Conservation (phyloP, 2,113 vertebrate species). For the Saccopteryx bilineata region DNA sequence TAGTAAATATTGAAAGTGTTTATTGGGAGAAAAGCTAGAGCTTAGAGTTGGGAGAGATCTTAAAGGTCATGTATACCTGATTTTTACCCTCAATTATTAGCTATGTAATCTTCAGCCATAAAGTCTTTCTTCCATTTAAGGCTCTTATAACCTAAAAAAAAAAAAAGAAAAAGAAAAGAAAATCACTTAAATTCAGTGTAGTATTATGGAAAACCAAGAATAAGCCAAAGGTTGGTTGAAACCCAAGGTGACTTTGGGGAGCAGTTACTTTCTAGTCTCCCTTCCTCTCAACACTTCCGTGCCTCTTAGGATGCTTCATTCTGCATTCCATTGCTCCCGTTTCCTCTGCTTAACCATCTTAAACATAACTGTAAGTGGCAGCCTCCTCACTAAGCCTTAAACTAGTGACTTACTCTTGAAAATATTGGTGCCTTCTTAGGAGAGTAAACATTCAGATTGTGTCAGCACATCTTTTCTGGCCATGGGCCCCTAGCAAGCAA, state of each 20-base stretch:
- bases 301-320: background rate
- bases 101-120: background rate
- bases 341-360: background rate
- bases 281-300: background rate
- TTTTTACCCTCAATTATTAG: background rate
- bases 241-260: background rate
- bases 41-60: background rate
- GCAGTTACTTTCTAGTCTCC: background rate
- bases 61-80: background rate
- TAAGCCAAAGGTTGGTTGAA: background rate
- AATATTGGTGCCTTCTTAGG: background rate
- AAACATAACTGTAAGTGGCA: background rate
- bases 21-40: background rate
- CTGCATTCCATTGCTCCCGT: background rate
- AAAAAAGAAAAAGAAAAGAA: background rate
- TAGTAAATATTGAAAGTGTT: background rate
- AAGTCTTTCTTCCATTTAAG: constrained; percentile 6
- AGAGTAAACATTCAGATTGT: background rate
- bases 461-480: background rate
- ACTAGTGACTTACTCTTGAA: background rate
- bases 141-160: background rate
- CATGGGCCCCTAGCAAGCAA: background rate
- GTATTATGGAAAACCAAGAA: background rate
- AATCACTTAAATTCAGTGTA: constrained; percentile 19
- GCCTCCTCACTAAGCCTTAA: background rate